phyloP scores from a whole-genome alignment of 2,113 vertebrate species.

The Otus sunia region DNA sequence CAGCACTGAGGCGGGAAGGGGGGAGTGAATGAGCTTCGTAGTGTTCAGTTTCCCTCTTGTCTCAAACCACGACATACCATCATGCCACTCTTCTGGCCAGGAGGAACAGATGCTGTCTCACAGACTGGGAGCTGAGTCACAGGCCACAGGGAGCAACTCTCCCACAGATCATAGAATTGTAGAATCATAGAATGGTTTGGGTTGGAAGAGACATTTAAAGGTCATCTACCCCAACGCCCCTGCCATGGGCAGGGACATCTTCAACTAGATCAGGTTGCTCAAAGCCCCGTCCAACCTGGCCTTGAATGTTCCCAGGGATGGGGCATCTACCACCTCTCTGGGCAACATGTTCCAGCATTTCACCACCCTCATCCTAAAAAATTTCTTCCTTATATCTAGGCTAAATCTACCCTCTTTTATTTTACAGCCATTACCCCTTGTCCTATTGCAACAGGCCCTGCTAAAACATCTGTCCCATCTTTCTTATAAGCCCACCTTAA shows the following conservation, averaged over 20 bases:
- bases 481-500: background rate
- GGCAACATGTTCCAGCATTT: background rate
- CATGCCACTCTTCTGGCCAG: background rate
- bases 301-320: background rate
- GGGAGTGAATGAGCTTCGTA: too few species aligned
- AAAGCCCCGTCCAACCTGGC: background rate
- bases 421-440: background rate
- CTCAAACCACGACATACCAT: too few species aligned
- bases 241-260: background rate
- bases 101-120: background rate
- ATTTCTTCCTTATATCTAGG: background rate
- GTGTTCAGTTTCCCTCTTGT: too few species aligned
- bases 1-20: too few species aligned
- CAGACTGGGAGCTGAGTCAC: background rate
- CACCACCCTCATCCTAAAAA: background rate
- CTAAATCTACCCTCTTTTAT: background rate
- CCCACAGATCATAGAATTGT: background rate
- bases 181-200: background rate
- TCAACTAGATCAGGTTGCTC: background rate
- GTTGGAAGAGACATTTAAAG: background rate
- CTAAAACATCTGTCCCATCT: background rate
- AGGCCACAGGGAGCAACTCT: accelerated
- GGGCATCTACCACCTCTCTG: background rate
- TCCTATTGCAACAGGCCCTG: accelerated
- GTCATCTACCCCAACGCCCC: background rate